Base-by-base conservation (phyloP, 2,113 vertebrate species). In the Paraplagusia blochii region DNA sequence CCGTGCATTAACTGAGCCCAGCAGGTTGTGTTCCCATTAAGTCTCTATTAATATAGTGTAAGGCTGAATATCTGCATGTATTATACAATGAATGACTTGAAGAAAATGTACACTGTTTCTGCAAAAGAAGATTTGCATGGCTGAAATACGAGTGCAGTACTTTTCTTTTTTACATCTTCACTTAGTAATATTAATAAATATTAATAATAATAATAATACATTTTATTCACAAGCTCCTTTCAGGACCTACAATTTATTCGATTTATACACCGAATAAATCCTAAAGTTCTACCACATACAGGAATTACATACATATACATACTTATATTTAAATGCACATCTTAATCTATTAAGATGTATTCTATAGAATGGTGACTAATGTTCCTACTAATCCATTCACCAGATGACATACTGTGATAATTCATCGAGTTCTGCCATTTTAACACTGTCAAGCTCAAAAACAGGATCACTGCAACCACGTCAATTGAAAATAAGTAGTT, bases 321-420 rank as follows among this genome's bases (percentile, higher is more conserved):
- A n/a, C n/a, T n/a, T n/a, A n/a, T n/a, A n/a, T n/a, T n/a, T n/a
- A n/a, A n/a, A n/a, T n/a, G n/a, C n/a, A n/a, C n/a, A n/a, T n/a
- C n/a, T 29, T 4, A 29, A 29, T 29, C 3, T 29, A 29, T 29
- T 29, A 29, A 29, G 22, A 29, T 29, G 22, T 29, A 4, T 59
- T 62, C 68, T 64, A 76, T 60, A 64, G 53, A 74, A 58, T 71
- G 50, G 42, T 51, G 68, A 79, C 52, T 44, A 75, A 82, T 71
- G 70, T 63, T 68, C 38, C 59, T 45, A 38, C 19, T 69, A 62
- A 71, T 75, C 55, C 66, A 42, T 15, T 69, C 62, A 58, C 61
- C 52, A 60, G 17, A 15, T 58, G 61, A 73, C 61, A 74, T 58
- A 39, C 8, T 8, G 12, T 14, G 9, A 35, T 50, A 49, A 81